These are phyloP conservation scores for Columba janthina DNA, from an alignment of 2,113 vertebrate genomes.

Conservation along the genomic window DNA sequence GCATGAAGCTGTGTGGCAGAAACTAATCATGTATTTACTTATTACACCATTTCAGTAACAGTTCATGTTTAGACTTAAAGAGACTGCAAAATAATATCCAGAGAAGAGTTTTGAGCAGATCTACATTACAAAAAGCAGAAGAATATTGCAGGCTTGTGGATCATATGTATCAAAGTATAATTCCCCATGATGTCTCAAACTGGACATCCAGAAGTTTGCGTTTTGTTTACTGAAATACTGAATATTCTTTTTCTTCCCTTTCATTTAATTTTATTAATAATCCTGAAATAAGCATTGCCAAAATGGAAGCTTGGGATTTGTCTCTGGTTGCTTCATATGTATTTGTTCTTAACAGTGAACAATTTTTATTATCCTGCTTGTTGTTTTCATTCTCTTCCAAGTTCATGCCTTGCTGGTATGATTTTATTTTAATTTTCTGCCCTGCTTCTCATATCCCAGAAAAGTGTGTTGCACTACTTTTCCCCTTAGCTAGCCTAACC, in stretches of 20 bases:
- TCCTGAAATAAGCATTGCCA: neutral
- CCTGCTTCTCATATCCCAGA: neutral
- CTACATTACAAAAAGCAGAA: neutral
- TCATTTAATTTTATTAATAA: neutral
- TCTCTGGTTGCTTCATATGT: neutral
- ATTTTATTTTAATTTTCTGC: slow-evolving; percentile 43
- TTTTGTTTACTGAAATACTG: neutral
- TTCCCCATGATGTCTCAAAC: neutral
- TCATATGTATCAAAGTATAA: neutral
- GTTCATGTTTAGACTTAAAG: neutral
- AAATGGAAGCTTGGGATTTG: neutral
- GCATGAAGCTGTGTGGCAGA: neutral
- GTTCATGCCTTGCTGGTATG: neutral
- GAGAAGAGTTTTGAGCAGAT: neutral
- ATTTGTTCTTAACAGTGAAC: neutral
- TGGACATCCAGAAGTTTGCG: neutral
- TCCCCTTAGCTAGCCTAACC: neutral
- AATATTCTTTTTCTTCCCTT: neutral
- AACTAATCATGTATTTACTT: neutral
- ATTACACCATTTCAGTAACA: neutral
- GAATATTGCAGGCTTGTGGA: neutral
- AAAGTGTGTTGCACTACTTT: neutral
- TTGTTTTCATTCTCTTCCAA: neutral
- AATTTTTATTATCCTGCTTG: neutral
- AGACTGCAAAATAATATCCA: neutral